Base-by-base conservation (phyloP, 2,797 vertebrate species). In the Falco novaeseelandiae region DNA sequence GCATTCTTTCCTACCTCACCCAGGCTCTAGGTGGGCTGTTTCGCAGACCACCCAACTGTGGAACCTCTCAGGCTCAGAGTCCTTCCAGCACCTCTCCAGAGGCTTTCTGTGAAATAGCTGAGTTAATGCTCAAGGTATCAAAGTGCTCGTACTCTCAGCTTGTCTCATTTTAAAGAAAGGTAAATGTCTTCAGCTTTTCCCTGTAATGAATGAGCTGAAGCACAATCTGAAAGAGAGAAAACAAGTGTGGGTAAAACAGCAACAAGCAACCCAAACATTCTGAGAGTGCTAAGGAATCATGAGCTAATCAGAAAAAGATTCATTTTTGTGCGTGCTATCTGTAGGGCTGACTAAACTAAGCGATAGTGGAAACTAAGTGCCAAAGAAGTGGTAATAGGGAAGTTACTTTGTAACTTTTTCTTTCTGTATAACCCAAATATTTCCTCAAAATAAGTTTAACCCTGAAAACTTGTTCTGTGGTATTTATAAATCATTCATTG, bases 1-100 rank as follows among this genome's bases (percentile, higher is more conserved):
- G 94, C 95, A 95, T 95, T 96, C 96, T 93, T 97, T 96, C 96
- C 95, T 85, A 79, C 54, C 34, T 86, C 91, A 61, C 72, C 46
- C 29, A 0, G 52, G 83, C 74, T 87, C 67, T 51, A n/a, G 2
- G 65, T 73, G 71, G 91, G 90, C 90, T 95, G 79, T 49, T 94
- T 58, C 2, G 0, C 89, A 95, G 95, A 96, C 95, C 96, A 97
- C 95, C 93, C 96, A 97, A 52, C 38, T 40, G 63, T 54, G 80
- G 66, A 55, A 90, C 36, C 83, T 55, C 1, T 0, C 69, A 88
- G 94, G 10, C 65, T 72, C 25, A 29, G 25, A 66, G 40, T 9
- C 44, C 52, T 83, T 69, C 91, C 83, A 84, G 62, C 70, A 70
- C 51, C 83, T 80, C 93, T 82, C 77, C 62, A 58, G 82, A 74